Evolutionary conservation across 30 jellyfish, hydroid and myxozoan genomes (phyloP).

Genomic region (Mastigias papua): DNA sequence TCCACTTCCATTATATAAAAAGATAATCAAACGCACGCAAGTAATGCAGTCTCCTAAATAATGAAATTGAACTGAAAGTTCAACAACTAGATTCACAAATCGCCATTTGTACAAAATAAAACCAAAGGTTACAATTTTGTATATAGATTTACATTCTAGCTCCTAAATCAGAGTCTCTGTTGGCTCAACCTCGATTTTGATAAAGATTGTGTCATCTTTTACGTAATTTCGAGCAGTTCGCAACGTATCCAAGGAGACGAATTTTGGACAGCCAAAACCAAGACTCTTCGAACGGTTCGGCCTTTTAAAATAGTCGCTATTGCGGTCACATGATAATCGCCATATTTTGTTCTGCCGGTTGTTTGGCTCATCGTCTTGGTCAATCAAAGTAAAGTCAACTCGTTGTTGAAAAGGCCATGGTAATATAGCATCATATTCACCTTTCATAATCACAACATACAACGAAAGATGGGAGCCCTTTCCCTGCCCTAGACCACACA

Average conservation of each 20-base stretch:
- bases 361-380: conserved; percentile 90
- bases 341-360: conserved; percentile 93
- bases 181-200: conserved; percentile 94
- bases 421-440: conserved; percentile 97
- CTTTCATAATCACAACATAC: conserved; percentile 97
- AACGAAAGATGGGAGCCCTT: conserved; percentile 95
- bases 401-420: conserved; percentile 99
- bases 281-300: conserved; percentile 95
- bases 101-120: not conserved
- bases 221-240: conserved; percentile 89
- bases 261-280: conserved; percentile 98
- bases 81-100: not conserved
- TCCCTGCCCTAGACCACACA: conserved; percentile 98
- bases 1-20: no score
- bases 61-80: not conserved
- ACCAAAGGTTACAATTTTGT: not conserved
- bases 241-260: conserved; percentile 95
- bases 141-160: not conserved
- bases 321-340: conserved; percentile 95
- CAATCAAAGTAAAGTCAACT: conserved; percentile 91
- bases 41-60: not conserved
- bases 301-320: conserved; percentile 92
- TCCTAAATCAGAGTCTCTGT: conserved; percentile 72
- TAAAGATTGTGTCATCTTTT: conserved; percentile 85
- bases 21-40: not conserved